These are phyloP conservation scores for Poeciliopsis presidionis DNA, from an alignment of 2,797 vertebrate genomes.

Conservation along the genomic window DNA sequence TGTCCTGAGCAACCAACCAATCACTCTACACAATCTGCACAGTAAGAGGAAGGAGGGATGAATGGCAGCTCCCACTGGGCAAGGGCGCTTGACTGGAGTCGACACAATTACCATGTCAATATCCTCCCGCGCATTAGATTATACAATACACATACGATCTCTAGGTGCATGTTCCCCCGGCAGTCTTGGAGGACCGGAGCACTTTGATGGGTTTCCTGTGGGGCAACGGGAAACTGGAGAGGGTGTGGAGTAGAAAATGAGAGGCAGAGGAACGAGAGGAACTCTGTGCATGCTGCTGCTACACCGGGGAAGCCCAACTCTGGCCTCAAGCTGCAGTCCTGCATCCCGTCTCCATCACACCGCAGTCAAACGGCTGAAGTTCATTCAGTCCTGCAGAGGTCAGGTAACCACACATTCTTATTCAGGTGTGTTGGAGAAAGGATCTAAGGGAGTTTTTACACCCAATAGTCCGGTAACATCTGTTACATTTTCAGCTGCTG, in stretches of 20 bases:
- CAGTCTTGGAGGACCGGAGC: conserved; percentile 83
- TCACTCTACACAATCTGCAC: conserved; percentile 89
- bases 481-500: too few species aligned
- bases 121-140: conserved; percentile 85
- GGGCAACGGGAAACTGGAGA: conserved; percentile 61
- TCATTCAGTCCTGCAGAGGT: background rate
- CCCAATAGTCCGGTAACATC: too few species aligned
- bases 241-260: conserved; percentile 48
- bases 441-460: background rate
- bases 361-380: background rate
- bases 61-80: conserved; percentile 86
- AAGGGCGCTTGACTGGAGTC: conserved; percentile 90
- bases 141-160: conserved; percentile 86
- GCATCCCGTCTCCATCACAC: background rate
- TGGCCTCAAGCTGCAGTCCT: background rate
- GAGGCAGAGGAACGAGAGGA: conserved; percentile 48
- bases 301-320: background rate
- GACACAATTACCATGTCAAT: conserved; percentile 96
- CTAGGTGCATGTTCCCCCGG: conserved; percentile 84
- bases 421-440: background rate
- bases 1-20: conserved; percentile 96
- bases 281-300: conserved; percentile 34
- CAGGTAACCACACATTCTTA: background rate
- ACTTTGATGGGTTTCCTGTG: conserved; percentile 78
- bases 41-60: conserved; percentile 59